Evolutionary conservation across 64 coral and sea anemone genomes (phyloP).

Genomic region (Actinia tenebrosa): DNA sequence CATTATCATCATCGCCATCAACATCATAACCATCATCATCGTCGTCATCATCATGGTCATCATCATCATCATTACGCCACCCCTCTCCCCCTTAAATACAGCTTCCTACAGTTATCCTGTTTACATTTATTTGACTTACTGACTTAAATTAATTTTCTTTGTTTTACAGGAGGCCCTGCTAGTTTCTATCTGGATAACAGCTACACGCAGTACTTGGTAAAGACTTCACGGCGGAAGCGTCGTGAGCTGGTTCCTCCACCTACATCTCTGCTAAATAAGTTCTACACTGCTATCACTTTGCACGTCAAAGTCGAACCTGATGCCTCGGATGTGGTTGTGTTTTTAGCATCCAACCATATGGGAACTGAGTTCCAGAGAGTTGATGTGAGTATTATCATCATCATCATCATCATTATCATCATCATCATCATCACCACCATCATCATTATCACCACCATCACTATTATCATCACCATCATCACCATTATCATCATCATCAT

Average conservation of each 20-base stretch:
- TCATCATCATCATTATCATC: background rate
- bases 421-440: no score
- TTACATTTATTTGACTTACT: background rate
- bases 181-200: constrained; percentile 73
- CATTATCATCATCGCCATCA: no score
- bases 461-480: no score
- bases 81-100: no score
- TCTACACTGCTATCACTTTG: constrained; percentile 73
- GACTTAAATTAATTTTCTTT: background rate
- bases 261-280: constrained; percentile 58
- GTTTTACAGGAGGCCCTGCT: constrained; percentile 52
- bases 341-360: constrained; percentile 77
- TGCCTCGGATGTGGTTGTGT: constrained; percentile 64
- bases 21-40: no score
- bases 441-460: no score
- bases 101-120: no score
- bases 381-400: constrained; percentile 54
- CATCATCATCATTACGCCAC: no score
- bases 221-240: constrained; percentile 46
- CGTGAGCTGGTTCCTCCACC: constrained; percentile 78
- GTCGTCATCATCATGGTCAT: no score
- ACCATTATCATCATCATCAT: no score
- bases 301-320: constrained; percentile 70
- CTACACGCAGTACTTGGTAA: constrained; percentile 77
- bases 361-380: constrained; percentile 88